Evolutionary conservation across 2,888 invertebrate genomes (phyloP), one percentile per base, ranked within the genome.

Genomic region (Clostera curtula): DNA sequence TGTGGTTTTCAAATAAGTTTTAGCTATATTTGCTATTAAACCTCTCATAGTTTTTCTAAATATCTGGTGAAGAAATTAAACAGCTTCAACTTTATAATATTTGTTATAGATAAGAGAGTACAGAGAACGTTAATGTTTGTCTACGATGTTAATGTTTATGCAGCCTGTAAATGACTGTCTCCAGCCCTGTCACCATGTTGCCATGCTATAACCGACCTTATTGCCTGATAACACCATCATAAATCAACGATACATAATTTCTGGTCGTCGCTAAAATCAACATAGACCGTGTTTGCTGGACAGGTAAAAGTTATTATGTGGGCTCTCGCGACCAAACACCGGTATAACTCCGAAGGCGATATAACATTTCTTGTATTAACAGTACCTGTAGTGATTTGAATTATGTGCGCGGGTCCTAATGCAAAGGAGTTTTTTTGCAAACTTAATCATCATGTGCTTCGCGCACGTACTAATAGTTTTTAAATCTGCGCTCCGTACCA

Each of bases 71-170:
- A n/a, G n/a, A n/a, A n/a, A n/a, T n/a, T n/a, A n/a, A n/a, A n/a
- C n/a, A n/a, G n/a, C n/a, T n/a, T n/a, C n/a, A n/a, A n/a, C n/a
- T n/a, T n/a, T n/a, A n/a, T n/a, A n/a, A n/a, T n/a, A n/a, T n/a
- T n/a, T n/a, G n/a, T 54, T 54, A 46, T 57, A 68, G 79, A 79
- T 79, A 67, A 79, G 77, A 80, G 77, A 75, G 56, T 56, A 56
- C 42, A 57, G 66, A 63, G 64, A 63, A 55, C 55, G 56, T 56
- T 56, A 48, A 54, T 75, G 70, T 77, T 77, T 76, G 65, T 52
- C 51, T 35, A 60, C 57, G 66, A 61, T 67, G 66, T 63, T 61
- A 56, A 43, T 71, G 71, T 77, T 75, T 74, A 64, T 49, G 46
- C 56, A 64, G 64, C 51, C 53, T 56, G 60, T 57, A 38, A 25